Conservation (phyloP, 2,797 vertebrate species). For the Chanos chanos region DNA sequence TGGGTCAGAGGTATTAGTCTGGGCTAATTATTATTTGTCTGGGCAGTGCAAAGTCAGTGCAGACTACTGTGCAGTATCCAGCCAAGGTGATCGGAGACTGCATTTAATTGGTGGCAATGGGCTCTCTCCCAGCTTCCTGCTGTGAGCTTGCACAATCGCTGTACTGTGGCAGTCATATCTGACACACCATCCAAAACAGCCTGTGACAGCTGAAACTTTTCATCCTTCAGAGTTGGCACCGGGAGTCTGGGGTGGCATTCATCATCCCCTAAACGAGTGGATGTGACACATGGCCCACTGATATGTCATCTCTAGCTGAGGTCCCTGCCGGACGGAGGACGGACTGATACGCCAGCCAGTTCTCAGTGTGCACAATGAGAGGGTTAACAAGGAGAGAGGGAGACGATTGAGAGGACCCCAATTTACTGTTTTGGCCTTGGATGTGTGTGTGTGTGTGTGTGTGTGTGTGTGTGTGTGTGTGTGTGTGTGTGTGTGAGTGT, state of each 20-base stretch:
- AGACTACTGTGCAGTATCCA: constrained; percentile 50
- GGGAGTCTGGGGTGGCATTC: constrained; percentile 71
- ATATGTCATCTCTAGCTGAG: constrained; percentile 67
- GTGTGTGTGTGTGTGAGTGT: not conserved
- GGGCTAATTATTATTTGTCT: constrained; percentile 55
- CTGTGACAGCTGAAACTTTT: constrained; percentile 61
- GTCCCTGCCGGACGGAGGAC: constrained; percentile 54
- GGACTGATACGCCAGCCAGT: not conserved
- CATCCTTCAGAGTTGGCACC: constrained; percentile 57
- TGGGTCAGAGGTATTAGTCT: constrained; percentile 41
- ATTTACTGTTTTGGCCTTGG: not conserved
- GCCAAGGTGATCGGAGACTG: constrained; percentile 62
- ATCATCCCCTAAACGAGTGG: constrained; percentile 72
- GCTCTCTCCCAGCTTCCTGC: not conserved
- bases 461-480: not conserved
- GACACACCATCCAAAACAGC: constrained; percentile 61
- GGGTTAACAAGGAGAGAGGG: no score
- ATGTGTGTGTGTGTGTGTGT: not conserved
- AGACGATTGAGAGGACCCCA: not conserved
- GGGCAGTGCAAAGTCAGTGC: constrained; percentile 49
- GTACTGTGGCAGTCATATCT: constrained; percentile 58
- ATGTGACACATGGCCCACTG: constrained; percentile 58
- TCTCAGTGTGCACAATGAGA: not conserved
- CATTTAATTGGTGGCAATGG: constrained; percentile 52
- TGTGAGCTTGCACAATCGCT: constrained; percentile 15